phyloP scores from a whole-genome alignment of 2,113 vertebrate genomes.

The Actenoides lindsayi region DNA sequence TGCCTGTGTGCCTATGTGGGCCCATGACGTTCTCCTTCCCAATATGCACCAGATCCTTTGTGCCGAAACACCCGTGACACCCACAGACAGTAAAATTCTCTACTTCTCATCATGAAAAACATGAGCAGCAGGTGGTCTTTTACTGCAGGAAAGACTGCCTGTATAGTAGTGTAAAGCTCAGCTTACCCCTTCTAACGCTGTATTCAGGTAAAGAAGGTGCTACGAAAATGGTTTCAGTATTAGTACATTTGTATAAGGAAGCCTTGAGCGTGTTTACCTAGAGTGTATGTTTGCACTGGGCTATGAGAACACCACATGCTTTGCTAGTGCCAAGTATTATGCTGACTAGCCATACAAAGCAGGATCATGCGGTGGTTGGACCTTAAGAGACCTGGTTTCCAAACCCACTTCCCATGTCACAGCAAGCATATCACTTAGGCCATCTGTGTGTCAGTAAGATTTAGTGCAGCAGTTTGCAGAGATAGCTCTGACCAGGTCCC shows the following conservation, averaged over 20 bases:
- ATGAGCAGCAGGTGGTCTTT: neutral
- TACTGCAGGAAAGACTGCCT: neutral
- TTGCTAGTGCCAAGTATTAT: neutral
- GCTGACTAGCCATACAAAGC: neutral
- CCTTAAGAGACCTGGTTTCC: neutral
- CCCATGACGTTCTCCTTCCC: neutral
- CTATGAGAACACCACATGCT: neutral
- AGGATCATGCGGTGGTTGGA: fast-evolving
- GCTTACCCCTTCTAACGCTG: neutral
- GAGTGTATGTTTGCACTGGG: neutral
- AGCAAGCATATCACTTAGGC: neutral
- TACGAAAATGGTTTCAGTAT: neutral
- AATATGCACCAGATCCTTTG: neutral
- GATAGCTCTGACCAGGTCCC: neutral
- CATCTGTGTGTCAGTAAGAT: fast-evolving
- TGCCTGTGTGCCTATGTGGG: neutral
- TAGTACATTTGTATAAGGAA: neutral
- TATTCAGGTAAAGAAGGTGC: neutral
- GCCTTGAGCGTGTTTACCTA: neutral
- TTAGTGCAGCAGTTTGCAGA: neutral
- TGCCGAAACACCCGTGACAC: neutral
- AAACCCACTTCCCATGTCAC: neutral
- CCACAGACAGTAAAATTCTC: neutral
- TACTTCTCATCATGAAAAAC: neutral
- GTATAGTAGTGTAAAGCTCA: neutral